Base-by-base conservation (phyloP, 2,888 invertebrate species). In the Agapostemon virescens region DNA sequence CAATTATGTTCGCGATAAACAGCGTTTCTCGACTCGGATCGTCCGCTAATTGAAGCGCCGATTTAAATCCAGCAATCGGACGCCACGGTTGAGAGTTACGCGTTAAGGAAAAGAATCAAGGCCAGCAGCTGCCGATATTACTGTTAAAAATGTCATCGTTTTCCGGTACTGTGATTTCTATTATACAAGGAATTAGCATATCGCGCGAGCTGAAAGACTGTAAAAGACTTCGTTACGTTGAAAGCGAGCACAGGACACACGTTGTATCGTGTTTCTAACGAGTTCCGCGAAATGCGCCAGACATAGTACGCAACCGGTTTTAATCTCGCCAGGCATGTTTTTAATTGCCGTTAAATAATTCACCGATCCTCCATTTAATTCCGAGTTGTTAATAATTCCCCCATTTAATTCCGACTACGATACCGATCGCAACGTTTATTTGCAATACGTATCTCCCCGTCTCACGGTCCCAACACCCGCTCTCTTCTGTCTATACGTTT, bases 291-390 rank as follows among this genome's bases (percentile, higher is more conserved):
- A 81, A 64, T 20, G 45, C 67, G 63, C 63, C 30, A 58, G 38
- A 70, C 74, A 63, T 67, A 74, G 74, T 71, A 74, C n/a, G 79
- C 26, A 71, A 81, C 81, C 81, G 79, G 81, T 81, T 79, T 42
- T 26, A 63, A 68, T 74, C 58, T 67, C 36, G 6, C 74, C 74
- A 67, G 36, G 17, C 52, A 63, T 26, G 61, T 45, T n/a, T 71
- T 79, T 77, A 77, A 79, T 71, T 79, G 58, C 49, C 36, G 36
- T 64, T 78, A 79, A 68, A 72, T 68, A 63, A 40, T 45, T 42
- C 52, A 20, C 55, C n/a, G 38, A 63, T 30, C n/a, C 64, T 64
- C 26, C 33, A 49, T 67, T 71, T n/a, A 45, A 70, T 52, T 49
- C n/a, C n/a, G 9, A 45, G 45, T n/a, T n/a, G 1, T n/a, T n/a